Evolutionary conservation across 2,113 vertebrate genomes (phyloP).

Genomic region (Actenoides lindsayi): DNA sequence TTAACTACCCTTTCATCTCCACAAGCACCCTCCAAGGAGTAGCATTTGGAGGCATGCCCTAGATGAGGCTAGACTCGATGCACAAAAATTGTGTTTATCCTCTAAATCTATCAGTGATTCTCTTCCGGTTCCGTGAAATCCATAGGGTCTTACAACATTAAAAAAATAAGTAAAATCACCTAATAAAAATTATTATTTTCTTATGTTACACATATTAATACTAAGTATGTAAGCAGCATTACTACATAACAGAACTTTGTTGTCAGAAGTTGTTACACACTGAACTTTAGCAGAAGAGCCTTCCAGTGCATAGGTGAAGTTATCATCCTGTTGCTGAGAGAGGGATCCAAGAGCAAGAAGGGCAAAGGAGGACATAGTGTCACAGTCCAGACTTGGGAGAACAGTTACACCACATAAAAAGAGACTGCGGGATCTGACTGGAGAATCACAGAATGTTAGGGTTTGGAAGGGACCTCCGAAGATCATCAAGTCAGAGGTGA

Average conservation of each 20-base stretch:
- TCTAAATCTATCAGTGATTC: neutral
- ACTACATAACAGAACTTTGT: neutral
- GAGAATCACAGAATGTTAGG: neutral
- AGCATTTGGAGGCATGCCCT: neutral
- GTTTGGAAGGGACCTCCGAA: too few relatives aligned
- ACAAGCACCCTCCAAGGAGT: neutral
- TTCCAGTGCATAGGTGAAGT: neutral
- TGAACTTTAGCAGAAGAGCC: neutral
- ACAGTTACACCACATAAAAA: neutral
- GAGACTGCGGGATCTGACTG: neutral
- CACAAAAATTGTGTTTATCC: neutral
- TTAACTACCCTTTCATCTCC: neutral
- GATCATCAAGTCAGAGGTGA: too few relatives aligned
- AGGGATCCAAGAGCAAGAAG: neutral
- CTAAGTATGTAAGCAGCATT: neutral
- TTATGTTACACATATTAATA: neutral
- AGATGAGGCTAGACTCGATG: neutral
- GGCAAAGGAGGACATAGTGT: neutral
- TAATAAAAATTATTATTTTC: neutral
- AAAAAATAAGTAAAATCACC: neutral
- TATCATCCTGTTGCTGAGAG: neutral
- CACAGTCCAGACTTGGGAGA: neutral
- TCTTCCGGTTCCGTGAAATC: neutral
- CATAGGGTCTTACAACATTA: neutral
- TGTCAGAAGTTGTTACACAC: neutral